These are phyloP conservation scores for Antrozous pallidus DNA, from an alignment of 2,797 vertebrate genomes.

Conservation along the genomic window DNA sequence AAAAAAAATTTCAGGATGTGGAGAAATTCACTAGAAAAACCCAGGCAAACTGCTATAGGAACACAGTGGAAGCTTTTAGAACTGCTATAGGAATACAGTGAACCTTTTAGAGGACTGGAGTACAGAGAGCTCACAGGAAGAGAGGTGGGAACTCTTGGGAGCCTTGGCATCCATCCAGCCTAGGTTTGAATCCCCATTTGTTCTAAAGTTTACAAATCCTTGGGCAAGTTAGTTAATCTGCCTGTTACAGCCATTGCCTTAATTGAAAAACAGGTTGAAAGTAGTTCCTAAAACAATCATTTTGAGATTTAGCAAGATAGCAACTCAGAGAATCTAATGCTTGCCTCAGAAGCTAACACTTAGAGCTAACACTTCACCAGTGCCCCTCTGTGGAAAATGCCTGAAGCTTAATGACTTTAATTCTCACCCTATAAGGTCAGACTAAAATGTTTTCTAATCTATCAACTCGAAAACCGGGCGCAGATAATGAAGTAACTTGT, in stretches of 20 bases:
- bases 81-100: conserved; percentile 37
- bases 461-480: background rate
- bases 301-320: background rate
- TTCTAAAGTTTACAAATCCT: background rate
- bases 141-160: background rate
- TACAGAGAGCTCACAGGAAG: background rate
- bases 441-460: background rate
- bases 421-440: background rate
- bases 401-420: background rate
- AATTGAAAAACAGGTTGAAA: background rate
- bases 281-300: background rate
- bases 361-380: background rate
- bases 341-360: background rate
- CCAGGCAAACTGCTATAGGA: conserved; percentile 16
- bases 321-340: background rate
- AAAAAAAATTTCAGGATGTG: conserved; percentile 60
- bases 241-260: background rate
- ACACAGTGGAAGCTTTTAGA: conserved; percentile 47
- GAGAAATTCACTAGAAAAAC: conserved; percentile 44
- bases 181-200: background rate
- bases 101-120: conserved; percentile 7
- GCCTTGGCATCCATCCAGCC: background rate
- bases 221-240: background rate
- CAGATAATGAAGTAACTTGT: background rate
- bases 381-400: background rate